Evolutionary conservation across 2,113 vertebrate genomes (phyloP).

Genomic region (Thalassoma bifasciatum): DNA sequence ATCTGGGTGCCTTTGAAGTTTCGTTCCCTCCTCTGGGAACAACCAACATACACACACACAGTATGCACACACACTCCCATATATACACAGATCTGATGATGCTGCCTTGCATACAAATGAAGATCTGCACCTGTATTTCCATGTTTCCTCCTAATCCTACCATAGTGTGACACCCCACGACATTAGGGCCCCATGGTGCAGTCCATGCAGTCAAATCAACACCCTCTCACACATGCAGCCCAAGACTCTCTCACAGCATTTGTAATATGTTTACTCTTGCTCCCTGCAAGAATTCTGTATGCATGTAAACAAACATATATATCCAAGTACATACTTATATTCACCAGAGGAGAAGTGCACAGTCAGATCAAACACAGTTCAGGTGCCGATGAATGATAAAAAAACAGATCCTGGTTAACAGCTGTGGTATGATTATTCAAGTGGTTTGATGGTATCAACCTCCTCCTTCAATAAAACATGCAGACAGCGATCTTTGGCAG

Average conservation of each 20-base stretch:
- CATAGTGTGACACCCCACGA: slow-evolving; percentile 54
- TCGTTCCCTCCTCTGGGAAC: slow-evolving; percentile 61
- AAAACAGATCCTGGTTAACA: slow-evolving; percentile 44
- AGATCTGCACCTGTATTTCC: slow-evolving; percentile 58
- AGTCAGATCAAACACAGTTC: slow-evolving; percentile 29
- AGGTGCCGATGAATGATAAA: slow-evolving; percentile 37
- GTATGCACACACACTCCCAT: slow-evolving; percentile 15
- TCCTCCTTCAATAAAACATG: slow-evolving; percentile 55
- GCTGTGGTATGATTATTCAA: slow-evolving; percentile 62
- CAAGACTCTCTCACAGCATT: slow-evolving; percentile 3
- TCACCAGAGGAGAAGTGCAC: neutral
- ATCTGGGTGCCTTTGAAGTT: slow-evolving; percentile 75
- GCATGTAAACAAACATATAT: slow-evolving; percentile 22
- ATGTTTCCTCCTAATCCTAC: slow-evolving; percentile 53
- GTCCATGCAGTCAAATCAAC: slow-evolving; percentile 42
- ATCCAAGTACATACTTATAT: neutral
- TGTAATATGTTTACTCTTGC: slow-evolving; percentile 29
- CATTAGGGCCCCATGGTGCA: slow-evolving; percentile 50
- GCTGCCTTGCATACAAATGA: slow-evolving; percentile 65
- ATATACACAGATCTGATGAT: slow-evolving; percentile 38
- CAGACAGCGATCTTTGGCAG: slow-evolving; percentile 60
- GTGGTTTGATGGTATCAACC: slow-evolving; percentile 34
- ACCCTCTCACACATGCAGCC: neutral
- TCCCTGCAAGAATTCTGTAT: slow-evolving; percentile 8
- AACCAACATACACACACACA: slow-evolving; percentile 17